These are phyloP conservation scores for Enteromius mattozi DNA, from an alignment of 2,797 vertebrate genomes.

Conservation along the genomic window DNA sequence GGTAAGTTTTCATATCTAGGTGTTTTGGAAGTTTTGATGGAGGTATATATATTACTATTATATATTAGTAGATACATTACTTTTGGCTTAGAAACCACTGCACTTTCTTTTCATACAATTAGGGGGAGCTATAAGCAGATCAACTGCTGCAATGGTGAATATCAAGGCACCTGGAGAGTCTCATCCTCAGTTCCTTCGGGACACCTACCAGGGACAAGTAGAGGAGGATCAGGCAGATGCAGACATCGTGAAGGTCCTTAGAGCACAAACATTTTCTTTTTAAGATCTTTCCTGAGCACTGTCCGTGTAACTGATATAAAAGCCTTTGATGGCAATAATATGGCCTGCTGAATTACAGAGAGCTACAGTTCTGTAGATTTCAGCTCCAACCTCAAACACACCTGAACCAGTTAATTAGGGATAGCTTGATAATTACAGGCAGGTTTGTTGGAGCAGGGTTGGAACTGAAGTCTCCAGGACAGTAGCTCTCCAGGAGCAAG, in stretches of 20 bases:
- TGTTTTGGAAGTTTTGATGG: background rate
- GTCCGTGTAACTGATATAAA: background rate
- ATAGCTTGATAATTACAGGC: background rate
- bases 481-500: background rate
- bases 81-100: background rate
- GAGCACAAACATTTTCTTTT: background rate
- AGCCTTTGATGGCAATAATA: background rate
- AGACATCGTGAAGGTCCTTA: conserved; percentile 68
- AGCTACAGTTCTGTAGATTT: background rate
- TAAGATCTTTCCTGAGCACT: background rate
- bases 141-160: conserved; percentile 69
- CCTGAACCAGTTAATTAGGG: background rate
- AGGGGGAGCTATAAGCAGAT: conserved; percentile 74
- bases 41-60: too few species aligned
- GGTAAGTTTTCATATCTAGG: conserved; percentile 66
- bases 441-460: background rate
- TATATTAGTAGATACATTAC: background rate
- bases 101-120: conserved; percentile 24
- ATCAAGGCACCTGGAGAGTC: conserved; percentile 74
- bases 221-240: conserved; percentile 71
- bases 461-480: background rate
- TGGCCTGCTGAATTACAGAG: background rate
- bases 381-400: background rate
- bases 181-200: conserved; percentile 72
- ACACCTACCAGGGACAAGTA: conserved; percentile 67